Conservation (phyloP, 2,113 vertebrate genomes). For the Poeciliopsis occidentalis region DNA sequence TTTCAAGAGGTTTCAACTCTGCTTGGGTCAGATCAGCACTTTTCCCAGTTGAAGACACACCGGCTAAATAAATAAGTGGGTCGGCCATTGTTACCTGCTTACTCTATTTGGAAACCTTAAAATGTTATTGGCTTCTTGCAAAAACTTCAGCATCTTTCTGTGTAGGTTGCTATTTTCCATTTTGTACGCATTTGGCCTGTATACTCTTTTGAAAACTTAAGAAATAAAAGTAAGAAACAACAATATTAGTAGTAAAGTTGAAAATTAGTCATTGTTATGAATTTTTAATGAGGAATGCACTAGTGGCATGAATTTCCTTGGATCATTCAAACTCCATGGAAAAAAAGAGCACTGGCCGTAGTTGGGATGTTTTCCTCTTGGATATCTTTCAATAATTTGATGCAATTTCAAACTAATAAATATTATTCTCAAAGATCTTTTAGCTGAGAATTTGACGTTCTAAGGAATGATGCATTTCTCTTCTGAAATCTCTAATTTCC, state of each 20-base stretch:
- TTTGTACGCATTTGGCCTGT: background rate
- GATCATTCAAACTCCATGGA: too few relatives aligned
- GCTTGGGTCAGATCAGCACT: slow-evolving; percentile 71
- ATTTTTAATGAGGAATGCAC: background rate
- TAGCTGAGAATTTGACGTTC: background rate
- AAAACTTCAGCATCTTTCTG: background rate
- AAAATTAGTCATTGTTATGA: background rate
- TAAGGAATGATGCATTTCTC: background rate
- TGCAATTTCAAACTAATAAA: too few relatives aligned
- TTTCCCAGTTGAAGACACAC: slow-evolving; percentile 57
- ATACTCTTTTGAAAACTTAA: too few relatives aligned
- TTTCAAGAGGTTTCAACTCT: slow-evolving; percentile 62
- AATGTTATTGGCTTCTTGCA: slow-evolving; percentile 22
- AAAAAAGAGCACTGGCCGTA: background rate
- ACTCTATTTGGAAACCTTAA: slow-evolving; percentile 22
- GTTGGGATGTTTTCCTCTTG: background rate
- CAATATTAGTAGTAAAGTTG: background rate
- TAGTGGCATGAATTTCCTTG: background rate
- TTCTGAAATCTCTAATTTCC: background rate
- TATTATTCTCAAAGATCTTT: too few relatives aligned
- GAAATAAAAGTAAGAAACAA: background rate
- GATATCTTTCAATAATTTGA: background rate
- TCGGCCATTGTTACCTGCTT: slow-evolving; percentile 32
- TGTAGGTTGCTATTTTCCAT: background rate
- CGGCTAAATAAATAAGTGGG: slow-evolving; percentile 52